Evolutionary conservation across 23 tunicate species (phyloP), one percentile per base, ranked within the genome.

Genomic region (Botrylloides violaceus): DNA sequence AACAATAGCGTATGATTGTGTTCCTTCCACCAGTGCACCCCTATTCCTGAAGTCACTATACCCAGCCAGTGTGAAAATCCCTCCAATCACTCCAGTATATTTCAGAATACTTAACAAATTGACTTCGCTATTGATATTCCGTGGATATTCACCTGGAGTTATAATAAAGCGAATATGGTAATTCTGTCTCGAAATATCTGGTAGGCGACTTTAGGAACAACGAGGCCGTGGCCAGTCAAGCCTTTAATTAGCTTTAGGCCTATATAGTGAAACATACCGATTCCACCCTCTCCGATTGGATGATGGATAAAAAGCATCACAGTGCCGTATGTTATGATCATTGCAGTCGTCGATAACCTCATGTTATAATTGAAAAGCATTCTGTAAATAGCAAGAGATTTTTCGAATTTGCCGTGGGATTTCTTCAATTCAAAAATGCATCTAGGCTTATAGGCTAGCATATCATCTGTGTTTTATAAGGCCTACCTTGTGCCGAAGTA

Each of bases 101-200:
- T 56, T 39, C 38, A 80, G 50, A 18, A 76, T 70, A 1, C 80
- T 75, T 20, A 73, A 35, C 28, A 87, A 76, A 58, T 87, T 87
- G 0, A 87, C 63, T 70, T 87, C 86, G 9, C 85, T 71, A 34
- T 87, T 66, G 25, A 87, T 79, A 26, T 80, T 77, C 4, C 49
- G 49, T 18, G 95, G 95, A 58, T 87, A 87, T 36, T 80, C 86
- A 4, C 95, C 95, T 87, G 15, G n/a, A n/a, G n/a, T n/a, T n/a
- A n/a, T n/a, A n/a, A n/a, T n/a, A n/a, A n/a, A n/a, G n/a, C n/a
- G n/a, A n/a, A n/a, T n/a, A n/a, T n/a, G n/a, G n/a, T n/a, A n/a
- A n/a, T n/a, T n/a, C n/a, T n/a, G n/a, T n/a, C n/a, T n/a, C n/a
- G n/a, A n/a, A n/a, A n/a, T n/a, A n/a, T n/a, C n/a, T n/a, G n/a